Evolutionary conservation across 2,888 invertebrate genomes (phyloP).

Genomic region (Xestia xanthographa): DNA sequence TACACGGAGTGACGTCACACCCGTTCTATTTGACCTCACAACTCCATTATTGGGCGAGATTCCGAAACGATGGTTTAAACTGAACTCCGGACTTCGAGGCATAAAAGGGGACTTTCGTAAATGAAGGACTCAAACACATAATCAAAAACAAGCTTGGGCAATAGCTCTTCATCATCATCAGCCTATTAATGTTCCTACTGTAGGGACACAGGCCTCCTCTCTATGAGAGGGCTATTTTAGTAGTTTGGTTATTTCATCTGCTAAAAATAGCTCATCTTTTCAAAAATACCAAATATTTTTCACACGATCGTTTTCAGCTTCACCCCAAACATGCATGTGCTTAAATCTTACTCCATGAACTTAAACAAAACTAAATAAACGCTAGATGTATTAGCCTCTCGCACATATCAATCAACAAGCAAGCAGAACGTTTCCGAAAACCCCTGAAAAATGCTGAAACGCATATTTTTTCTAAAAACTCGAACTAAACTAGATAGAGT

Average conservation of each 20-base stretch:
- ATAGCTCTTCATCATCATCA: too few species aligned
- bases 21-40: not conserved
- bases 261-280: not conserved
- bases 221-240: too few species aligned
- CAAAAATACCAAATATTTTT: not conserved
- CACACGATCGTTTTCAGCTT: not conserved
- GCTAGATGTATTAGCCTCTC: constrained; percentile 13
- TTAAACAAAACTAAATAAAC: constrained; percentile 3
- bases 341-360: not conserved
- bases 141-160: not conserved
- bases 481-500: constrained; percentile 72
- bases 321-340: not conserved
- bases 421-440: constrained; percentile 26
- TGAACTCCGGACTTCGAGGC: not conserved
- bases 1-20: not conserved
- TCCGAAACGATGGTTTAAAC: not conserved
- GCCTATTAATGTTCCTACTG: too few species aligned
- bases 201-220: too few species aligned
- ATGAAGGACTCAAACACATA: not conserved
- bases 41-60: not conserved
- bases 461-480: constrained; percentile 65
- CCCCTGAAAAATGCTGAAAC: constrained; percentile 42
- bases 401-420: constrained; percentile 36
- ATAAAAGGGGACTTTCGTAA: not conserved
- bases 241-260: too few species aligned